Conservation (phyloP, 2,797 vertebrate species). For the Gymnopithys bicolor region DNA sequence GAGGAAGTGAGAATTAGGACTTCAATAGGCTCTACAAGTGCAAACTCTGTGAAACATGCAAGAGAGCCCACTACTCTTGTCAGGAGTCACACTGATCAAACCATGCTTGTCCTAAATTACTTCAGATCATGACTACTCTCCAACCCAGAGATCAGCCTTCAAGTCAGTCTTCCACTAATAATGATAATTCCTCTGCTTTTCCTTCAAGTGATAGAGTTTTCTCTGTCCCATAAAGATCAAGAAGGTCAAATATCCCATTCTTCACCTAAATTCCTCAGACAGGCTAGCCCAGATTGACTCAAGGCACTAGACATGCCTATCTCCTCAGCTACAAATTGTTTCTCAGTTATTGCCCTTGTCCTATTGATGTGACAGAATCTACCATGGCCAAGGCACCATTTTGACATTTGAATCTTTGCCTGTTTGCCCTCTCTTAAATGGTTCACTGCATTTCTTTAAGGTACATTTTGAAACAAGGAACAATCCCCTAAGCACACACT, state of each 20-base stretch:
- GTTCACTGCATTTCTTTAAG: slow-evolving; percentile 40
- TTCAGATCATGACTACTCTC: background rate
- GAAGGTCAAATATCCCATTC: slow-evolving; percentile 14
- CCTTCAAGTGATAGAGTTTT: background rate
- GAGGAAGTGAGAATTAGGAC: background rate
- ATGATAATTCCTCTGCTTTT: background rate
- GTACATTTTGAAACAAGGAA: background rate
- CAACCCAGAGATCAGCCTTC: background rate
- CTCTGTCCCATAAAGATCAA: background rate
- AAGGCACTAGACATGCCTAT: background rate
- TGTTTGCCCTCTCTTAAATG: slow-evolving; percentile 26
- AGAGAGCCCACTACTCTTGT: background rate
- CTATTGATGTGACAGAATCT: slow-evolving; percentile 32
- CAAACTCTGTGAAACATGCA: background rate
- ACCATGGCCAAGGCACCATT: background rate
- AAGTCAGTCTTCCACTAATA: background rate
- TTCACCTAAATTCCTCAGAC: slow-evolving; percentile 13
- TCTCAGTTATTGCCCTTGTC: slow-evolving; percentile 6
- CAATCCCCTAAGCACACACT: background rate
- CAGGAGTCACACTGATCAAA: background rate
- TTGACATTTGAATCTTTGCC: slow-evolving; percentile 43
- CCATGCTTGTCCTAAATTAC: background rate
- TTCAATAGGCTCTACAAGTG: background rate
- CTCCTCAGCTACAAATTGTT: slow-evolving; percentile 14
- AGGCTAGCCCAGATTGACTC: background rate